Evolutionary conservation across 2,888 invertebrate species (phyloP), one percentile per base, ranked within the genome.

Genomic region (Entomobrya multifasciata): DNA sequence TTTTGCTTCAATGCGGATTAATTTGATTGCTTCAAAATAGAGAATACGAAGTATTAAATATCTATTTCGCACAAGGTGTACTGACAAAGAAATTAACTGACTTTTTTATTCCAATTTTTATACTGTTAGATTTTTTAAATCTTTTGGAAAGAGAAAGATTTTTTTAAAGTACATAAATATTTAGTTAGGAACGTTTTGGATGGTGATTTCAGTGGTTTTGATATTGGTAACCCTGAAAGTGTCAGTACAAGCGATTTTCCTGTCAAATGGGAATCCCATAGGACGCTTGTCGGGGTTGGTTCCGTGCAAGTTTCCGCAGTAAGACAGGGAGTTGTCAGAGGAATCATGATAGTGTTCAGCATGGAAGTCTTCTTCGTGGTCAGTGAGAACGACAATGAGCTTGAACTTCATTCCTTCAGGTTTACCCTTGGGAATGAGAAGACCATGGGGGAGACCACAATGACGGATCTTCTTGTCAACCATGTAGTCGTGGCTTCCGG

Each of bases 241-340:
- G 88, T 93, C 93, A 72, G 92, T 92, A 13, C 72, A 67, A 62
- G 94, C 93, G 91, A 95, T 94, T 25, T 93, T 93, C 90, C 95
- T 95, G 92, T 96, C 96, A 92, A 96, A 94, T 88, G 96, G 96
- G 94, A 95, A 96, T 79, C 95, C 96, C 91, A 95, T 93, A 65
- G 96, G 94, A 92, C 94, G 94, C 89, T 93, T 94, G 92, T 96
- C 96, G 67, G 95, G 93, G 80, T 92, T 91, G 55, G 89, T 90
- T 67, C 90, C 89, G 91, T 76, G 93, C 91, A 94, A 88, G 94
- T 86, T 94, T 93, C 72, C 94, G 93, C 78, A 94, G 87, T 72
- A 93, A 91, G 17, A 94, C 93, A 92, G 92, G 93, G 94, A 92
- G 92, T 94, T 94, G 91, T 93, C 93, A 90, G 94, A 94, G 87